Percentiles rank a stretch among this genome's conserved stretches.
Conservation (phyloP, 2,797 vertebrate genomes). For the Neosilurus hyrtlii region DNA sequence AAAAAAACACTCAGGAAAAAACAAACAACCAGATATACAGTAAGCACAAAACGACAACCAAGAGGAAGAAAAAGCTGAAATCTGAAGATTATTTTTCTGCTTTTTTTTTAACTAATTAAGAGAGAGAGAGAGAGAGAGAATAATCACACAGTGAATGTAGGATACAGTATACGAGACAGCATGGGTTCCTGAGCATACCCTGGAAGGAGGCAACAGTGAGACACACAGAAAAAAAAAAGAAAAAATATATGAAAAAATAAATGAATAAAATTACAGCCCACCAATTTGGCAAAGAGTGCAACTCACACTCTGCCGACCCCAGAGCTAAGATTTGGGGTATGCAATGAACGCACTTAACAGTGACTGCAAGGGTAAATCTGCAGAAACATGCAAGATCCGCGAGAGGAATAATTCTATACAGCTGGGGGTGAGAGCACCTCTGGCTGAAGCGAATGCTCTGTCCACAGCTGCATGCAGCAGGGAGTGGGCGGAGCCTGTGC, state of each 20-base stretch:
- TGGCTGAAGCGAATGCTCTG: slow-evolving; percentile 69
- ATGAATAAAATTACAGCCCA: slow-evolving; percentile 63
- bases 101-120: slow-evolving; percentile 39
- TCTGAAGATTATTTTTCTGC: slow-evolving; percentile 50
- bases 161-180: slow-evolving; percentile 70
- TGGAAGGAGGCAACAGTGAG: slow-evolving; percentile 80
- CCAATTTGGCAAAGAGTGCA: slow-evolving; percentile 74
- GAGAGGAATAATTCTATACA: slow-evolving; percentile 4
- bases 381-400: background rate
- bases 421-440: slow-evolving; percentile 41
- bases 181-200: slow-evolving; percentile 81
- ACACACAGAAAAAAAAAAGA: slow-evolving; percentile 59
- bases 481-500: slow-evolving; percentile 57
- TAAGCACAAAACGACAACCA: slow-evolving; percentile 61
- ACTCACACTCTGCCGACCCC: slow-evolving; percentile 68
- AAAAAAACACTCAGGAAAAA: background rate
- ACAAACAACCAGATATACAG: slow-evolving; percentile 55
- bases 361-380: background rate
- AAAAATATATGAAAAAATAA: slow-evolving; percentile 47
- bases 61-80: slow-evolving; percentile 60
- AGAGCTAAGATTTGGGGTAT: slow-evolving; percentile 35
- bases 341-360: background rate
- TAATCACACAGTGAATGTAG: slow-evolving; percentile 70
- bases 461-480: slow-evolving; percentile 57
- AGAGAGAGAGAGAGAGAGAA: slow-evolving; percentile 47